phyloP scores from a whole-genome alignment of 2,113 vertebrate genomes.

The Tragelaphus imberbis region DNA sequence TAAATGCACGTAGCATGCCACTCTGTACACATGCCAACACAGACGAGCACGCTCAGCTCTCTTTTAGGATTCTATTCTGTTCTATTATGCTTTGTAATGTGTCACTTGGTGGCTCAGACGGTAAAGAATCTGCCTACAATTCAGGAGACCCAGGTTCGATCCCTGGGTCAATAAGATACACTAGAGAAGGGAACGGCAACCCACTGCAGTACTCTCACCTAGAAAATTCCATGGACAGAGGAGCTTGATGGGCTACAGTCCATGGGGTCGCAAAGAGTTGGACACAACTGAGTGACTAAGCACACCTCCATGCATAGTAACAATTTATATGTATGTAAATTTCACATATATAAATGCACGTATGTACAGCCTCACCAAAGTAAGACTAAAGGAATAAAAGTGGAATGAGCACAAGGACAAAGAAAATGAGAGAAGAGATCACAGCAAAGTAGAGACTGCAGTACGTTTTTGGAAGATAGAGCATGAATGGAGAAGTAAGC shows the following conservation, averaged over 20 bases:
- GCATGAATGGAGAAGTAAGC: not conserved
- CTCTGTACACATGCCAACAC: accelerated
- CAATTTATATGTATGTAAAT: not conserved
- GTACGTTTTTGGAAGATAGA: not conserved
- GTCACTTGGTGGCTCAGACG: not conserved
- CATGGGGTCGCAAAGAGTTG: not conserved
- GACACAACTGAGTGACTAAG: not conserved
- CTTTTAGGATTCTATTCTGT: not conserved
- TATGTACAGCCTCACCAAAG: not conserved
- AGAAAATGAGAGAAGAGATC: not conserved
- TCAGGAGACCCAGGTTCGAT: not conserved
- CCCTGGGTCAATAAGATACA: not conserved
- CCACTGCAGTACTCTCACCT: not conserved
- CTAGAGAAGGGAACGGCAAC: not conserved
- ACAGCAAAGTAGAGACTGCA: not conserved
- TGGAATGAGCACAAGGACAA: not conserved
- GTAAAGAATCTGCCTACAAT: not conserved
- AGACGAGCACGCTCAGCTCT: not conserved
- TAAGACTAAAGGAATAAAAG: not conserved
- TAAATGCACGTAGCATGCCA: not conserved
- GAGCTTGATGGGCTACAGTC: not conserved
- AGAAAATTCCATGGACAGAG: not conserved
- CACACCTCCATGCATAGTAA: not conserved
- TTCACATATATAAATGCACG: not conserved
- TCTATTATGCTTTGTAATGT: not conserved